A percentile compares a stretch with the other conserved stretches of the same genome.
These are phyloP conservation scores for Hydropsyche tenuis DNA, from an alignment of 1,140 invertebrate species.

Conservation along the genomic window DNA sequence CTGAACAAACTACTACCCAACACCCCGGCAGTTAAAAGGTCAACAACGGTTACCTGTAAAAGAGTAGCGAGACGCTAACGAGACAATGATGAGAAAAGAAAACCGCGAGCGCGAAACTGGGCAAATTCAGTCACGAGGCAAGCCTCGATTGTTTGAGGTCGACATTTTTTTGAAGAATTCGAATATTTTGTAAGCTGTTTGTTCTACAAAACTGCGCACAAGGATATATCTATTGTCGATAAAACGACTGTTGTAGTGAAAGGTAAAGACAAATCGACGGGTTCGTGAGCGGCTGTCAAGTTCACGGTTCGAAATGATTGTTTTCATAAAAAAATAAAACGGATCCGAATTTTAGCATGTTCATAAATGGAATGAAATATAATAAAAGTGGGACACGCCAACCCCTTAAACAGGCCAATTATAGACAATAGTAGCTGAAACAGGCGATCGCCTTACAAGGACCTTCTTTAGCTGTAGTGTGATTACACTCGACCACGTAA, in stretches of 20 bases:
- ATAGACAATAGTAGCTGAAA: not conserved
- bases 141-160: no score
- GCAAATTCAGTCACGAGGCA: not conserved
- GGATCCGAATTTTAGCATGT: not conserved
- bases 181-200: no score
- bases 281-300: not conserved
- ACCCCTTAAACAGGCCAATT: constrained; percentile 6
- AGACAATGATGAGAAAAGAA: not conserved
- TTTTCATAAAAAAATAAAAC: not conserved
- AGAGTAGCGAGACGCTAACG: not conserved
- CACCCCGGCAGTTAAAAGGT: not conserved
- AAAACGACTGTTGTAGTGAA: not conserved
- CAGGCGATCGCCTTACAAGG: not conserved
- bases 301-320: not conserved
- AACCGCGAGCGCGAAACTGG: not conserved
- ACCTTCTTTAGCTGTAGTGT: not conserved
- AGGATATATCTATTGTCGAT: no score
- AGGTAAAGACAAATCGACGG: not conserved
- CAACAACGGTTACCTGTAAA: constrained; percentile 7
- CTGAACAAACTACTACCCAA: no score
- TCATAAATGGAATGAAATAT: not conserved
- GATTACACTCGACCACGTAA: constrained; percentile 3
- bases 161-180: no score
- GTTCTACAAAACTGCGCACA: no score
- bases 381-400: not conserved